Evolutionary conservation across 2,888 invertebrate genomes (phyloP).

Genomic region (Lycia hirtaria): DNA sequence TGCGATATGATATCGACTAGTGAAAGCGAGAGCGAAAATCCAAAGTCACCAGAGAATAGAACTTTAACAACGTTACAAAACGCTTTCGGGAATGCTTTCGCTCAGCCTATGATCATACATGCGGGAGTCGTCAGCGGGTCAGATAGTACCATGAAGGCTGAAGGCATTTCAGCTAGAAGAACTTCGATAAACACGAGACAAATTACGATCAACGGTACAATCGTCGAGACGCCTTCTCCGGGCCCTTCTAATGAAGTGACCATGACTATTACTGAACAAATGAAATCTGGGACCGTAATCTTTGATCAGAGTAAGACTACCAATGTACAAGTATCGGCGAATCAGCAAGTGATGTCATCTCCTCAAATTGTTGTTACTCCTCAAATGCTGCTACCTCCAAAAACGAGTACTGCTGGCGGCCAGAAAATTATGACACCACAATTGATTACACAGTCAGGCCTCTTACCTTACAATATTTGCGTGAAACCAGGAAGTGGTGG

Average conservation of each 20-base stretch:
- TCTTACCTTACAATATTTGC: constrained; percentile 80
- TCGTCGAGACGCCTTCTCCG: constrained; percentile 83
- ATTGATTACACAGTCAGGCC: constrained; percentile 76
- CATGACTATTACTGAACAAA: constrained; percentile 81
- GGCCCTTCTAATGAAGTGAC: constrained; percentile 81
- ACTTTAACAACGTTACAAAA: constrained; percentile 80
- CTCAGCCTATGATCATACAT: constrained; percentile 81
- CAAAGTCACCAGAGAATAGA: constrained; percentile 83
- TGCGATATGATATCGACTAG: constrained; percentile 93
- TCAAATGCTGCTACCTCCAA: constrained; percentile 79
- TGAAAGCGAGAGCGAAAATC: constrained; percentile 92
- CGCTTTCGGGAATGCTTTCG: constrained; percentile 80
- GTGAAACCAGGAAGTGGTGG: constrained; percentile 76
- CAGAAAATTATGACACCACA: constrained; percentile 78
- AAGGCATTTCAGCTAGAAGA: constrained; percentile 77
- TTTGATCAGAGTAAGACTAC: constrained; percentile 79
- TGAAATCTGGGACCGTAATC: constrained; percentile 80
- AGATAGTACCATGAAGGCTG: constrained; percentile 79
- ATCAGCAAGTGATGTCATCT: constrained; percentile 77
- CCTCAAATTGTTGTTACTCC: constrained; percentile 83
- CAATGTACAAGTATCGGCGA: constrained; percentile 77
- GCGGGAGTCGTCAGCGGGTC: constrained; percentile 77
- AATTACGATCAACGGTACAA: constrained; percentile 83
- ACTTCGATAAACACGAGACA: constrained; percentile 82
- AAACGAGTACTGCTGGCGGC: constrained; percentile 69